Evolutionary conservation across 37 sponge, comb jelly and placozoan species (phyloP).

Genomic region (Crambe crambe): DNA sequence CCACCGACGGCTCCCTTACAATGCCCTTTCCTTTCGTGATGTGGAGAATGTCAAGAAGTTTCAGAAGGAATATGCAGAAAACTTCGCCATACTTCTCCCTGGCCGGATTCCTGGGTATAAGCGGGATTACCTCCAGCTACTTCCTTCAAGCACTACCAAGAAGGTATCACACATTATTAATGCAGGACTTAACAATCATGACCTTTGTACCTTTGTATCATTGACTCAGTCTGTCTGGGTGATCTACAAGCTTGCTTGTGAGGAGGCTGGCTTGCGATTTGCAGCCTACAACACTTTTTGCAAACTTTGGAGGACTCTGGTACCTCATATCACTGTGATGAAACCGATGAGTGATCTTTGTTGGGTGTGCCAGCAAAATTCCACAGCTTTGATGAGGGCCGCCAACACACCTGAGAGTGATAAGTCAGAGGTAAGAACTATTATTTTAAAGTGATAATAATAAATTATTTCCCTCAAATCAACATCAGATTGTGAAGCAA

Average conservation of each 20-base stretch:
- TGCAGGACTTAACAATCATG: too few relatives aligned
- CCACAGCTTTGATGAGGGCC: conserved; percentile 26
- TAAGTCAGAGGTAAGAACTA: conserved; percentile 25
- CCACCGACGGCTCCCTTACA: conserved; percentile 8
- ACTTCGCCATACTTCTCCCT: conserved; percentile 43
- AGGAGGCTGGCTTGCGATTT: conserved; percentile 26
- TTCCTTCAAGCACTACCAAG: conserved; percentile 49
- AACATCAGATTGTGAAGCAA: not conserved
- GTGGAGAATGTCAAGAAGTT: conserved; percentile 19
- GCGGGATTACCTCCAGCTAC: conserved; percentile 40
- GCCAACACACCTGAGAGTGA: conserved; percentile 34
- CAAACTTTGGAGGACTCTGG: conserved; percentile 32
- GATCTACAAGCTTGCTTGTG: conserved; percentile 10
- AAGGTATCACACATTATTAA: too few relatives aligned
- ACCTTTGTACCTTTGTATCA: not conserved
- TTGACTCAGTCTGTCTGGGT: conserved; percentile 24
- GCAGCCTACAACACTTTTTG: conserved; percentile 40
- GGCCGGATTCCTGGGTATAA: conserved; percentile 61
- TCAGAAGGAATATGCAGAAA: conserved; percentile 32
- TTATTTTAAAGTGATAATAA: too few relatives aligned
- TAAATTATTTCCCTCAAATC: too few relatives aligned
- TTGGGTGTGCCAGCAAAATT: conserved; percentile 68
- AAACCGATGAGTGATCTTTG: conserved; percentile 62
- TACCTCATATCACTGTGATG: conserved; percentile 41
- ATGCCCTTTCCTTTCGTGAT: conserved; percentile 2